Evolutionary conservation across 2,888 invertebrate genomes (phyloP), one percentile per base, ranked within the genome.

Genomic region (Macrophya annulata): DNA sequence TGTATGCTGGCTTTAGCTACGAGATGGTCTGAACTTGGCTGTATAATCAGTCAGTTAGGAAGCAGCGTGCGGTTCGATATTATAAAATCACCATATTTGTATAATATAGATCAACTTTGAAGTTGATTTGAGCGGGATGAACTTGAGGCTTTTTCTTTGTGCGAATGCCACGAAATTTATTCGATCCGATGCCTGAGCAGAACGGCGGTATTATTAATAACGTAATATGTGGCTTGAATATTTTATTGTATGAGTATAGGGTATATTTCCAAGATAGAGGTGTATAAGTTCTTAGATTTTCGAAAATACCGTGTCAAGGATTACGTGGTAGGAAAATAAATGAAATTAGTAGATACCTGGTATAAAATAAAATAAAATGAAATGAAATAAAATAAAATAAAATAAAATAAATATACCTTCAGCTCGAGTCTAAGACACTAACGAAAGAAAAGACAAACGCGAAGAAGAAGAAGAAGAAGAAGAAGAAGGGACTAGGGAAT

Each of bases 11-110:
- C 21, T 15, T 40, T 81, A 10, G n/a, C 12, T 77, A 17, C n/a
- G 77, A 81, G 25, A 43, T 21, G 37, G 10, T 59, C 21, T 5
- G 37, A 81, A 81, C 40, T 25, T 55, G 48, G 31, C n/a, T 55
- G 77, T 55, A 77, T 77, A 77, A 77, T 77, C 51, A 55, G 10
- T 55, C 43, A 45, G 51, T 43, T 74, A 43, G 25, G 43, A 74
- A 5, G 10, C 45, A 74, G 43, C 5, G 43, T 51, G 31, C 51
- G 51, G 31, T 74, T 31, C 48, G 76, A 51, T 77, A 77, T 51
- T 51, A 31, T 51, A n/a, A 77, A 48, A 51, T 77, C 51, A 77
- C 8, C 76, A 77, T 77, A 77, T 48, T 51, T 77, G 31, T 51
- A 77, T 15, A 77, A 77, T 77, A 77, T 15, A 77, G 51, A 31